phyloP scores from a whole-genome alignment of 2,888 invertebrate species.

The Nomada flava region DNA sequence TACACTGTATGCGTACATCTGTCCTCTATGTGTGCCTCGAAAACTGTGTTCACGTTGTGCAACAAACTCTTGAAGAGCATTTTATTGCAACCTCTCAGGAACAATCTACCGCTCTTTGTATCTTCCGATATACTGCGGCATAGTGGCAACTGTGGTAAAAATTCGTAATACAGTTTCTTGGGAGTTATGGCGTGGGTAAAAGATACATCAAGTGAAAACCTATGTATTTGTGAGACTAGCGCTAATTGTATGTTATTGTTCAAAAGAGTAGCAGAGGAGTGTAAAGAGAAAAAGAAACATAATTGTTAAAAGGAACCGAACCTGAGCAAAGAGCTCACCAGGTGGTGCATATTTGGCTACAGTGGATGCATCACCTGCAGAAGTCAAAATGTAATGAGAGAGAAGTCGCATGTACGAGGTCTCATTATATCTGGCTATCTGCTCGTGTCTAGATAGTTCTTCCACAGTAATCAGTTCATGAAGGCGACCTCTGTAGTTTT shows the following conservation, averaged over 20 bases:
- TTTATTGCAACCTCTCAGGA: slow-evolving; percentile 90
- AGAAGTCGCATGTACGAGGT: slow-evolving; percentile 87
- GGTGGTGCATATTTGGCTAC: slow-evolving; percentile 91
- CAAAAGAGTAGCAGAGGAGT: background rate
- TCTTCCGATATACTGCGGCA: slow-evolving; percentile 92
- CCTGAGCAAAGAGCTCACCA: slow-evolving; percentile 91
- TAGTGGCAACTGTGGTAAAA: slow-evolving; percentile 85
- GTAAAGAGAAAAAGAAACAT: slow-evolving; percentile 8
- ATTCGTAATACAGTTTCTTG: slow-evolving; percentile 30
- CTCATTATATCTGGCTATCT: slow-evolving; percentile 89
- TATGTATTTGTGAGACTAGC: background rate
- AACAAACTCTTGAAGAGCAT: slow-evolving; percentile 85
- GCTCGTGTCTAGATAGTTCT: slow-evolving; percentile 90
- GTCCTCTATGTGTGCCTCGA: slow-evolving; percentile 91
- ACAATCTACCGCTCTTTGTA: slow-evolving; percentile 91
- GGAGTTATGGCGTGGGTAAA: background rate
- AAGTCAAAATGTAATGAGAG: slow-evolving; percentile 89
- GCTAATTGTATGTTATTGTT: background rate
- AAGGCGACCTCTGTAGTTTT: slow-evolving; percentile 90
- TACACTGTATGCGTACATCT: slow-evolving; percentile 92
- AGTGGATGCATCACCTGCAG: slow-evolving; percentile 88
- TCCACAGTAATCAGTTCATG: slow-evolving; percentile 91
- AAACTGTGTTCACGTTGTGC: slow-evolving; percentile 73
- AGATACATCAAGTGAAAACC: background rate
- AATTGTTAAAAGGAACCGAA: slow-evolving; percentile 59